Evolutionary conservation across 1,140 invertebrate genomes (phyloP), one percentile per base, ranked within the genome.

Genomic region (Caenorhabditis remanei): DNA sequence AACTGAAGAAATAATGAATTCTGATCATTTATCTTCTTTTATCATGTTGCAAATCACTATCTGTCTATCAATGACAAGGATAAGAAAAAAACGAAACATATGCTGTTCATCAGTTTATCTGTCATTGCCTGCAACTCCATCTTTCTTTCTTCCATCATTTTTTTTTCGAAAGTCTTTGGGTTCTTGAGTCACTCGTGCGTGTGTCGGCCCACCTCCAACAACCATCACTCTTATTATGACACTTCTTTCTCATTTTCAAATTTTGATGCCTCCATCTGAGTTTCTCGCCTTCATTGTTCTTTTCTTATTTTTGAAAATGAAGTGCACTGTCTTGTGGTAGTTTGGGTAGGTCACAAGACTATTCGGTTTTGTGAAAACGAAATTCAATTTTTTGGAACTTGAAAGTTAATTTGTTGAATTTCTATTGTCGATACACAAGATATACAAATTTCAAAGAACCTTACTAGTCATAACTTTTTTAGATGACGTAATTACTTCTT

Each of bases 151-250:
- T 50, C 13, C 46, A 11, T 79, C 46, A 50, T 50, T 32, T 40
- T 79, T 79, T 79, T 79, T 79, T 46, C 32, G 13, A 50, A 79
- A 79, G 71, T 50, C 71, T 79, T 79, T 79, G 43, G 71, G 71
- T 79, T 79, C 46, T 71, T 71, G 46, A 79, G 71, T 53, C 46
- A 79, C 40, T 48, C 46, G 21, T 21, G 71, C 46, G 46, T 79
- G 71, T 79, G 43, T 79, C 71, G 71, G 71, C 71, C 71, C 71
- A 79, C 71, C 46, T 79, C 71, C 46, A 24, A 2, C 71, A 79
- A 79, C 71, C 71, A 79, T 79, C 71, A 79, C 71, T 79, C 71
- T 79, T 79, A 79, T 79, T 79, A 79, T 79, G 71, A 79, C 71
- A 79, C 46, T 79, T 79, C 41, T 79, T 79, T 79, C n/a, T 46